Evolutionary conservation across 1,140 invertebrate genomes (phyloP).

Genomic region (Capitella teleta): DNA sequence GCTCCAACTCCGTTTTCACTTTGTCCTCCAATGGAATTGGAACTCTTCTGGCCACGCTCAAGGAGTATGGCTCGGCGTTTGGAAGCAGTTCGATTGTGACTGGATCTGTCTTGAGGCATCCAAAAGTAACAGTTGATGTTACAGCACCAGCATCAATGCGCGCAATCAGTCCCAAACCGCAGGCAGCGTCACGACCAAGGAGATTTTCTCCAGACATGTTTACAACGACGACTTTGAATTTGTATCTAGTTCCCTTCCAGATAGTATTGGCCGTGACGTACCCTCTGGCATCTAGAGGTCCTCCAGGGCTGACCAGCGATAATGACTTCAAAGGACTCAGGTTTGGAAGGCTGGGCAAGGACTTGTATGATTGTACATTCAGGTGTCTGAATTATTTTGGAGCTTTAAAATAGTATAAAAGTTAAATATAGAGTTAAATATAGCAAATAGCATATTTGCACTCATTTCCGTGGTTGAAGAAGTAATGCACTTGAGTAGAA

Average conservation of each 20-base stretch:
- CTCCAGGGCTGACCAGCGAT: not conserved
- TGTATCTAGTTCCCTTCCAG: not conserved
- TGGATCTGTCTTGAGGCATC: conserved; percentile 4
- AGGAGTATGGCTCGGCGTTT: conserved; percentile 10
- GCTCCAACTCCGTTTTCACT: conserved; percentile 24
- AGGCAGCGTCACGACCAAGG: conserved; percentile 3
- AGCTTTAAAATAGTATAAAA: too few relatives aligned
- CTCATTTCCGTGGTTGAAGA: too few relatives aligned
- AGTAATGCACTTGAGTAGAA: too few relatives aligned
- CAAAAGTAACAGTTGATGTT: too few relatives aligned
- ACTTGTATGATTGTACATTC: too few relatives aligned
- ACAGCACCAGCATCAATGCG: not conserved
- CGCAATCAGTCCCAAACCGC: conserved; percentile 3
- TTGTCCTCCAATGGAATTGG: conserved; percentile 22
- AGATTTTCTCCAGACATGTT: conserved; percentile 1
- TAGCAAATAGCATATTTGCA: too few relatives aligned
- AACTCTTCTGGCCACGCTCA: conserved; percentile 21
- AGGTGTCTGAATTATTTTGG: too few relatives aligned
- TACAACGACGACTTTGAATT: conserved; percentile 7
- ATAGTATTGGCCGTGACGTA: not conserved
- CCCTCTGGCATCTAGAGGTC: not conserved
- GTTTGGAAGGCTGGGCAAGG: too few relatives aligned
- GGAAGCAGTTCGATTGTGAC: conserved; percentile 16
- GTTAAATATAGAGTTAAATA: too few relatives aligned
- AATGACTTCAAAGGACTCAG: too few relatives aligned